A percentile compares a stretch with the other conserved stretches of the same genome.
phyloP scores from a whole-genome alignment of 2,113 vertebrate genomes.

The Chaetops frenatus region DNA sequence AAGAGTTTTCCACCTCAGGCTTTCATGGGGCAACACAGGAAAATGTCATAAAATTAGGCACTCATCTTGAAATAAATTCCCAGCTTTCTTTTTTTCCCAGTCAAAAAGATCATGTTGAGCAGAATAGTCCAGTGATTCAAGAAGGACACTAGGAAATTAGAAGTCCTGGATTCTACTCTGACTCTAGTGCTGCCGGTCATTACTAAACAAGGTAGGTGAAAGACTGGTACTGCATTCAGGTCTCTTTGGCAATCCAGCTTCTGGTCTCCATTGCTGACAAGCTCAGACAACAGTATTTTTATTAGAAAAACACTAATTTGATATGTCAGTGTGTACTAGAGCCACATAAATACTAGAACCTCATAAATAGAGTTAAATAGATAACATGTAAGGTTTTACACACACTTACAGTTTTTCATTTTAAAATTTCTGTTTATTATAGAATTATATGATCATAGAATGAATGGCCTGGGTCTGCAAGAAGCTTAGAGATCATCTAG shows the following conservation, averaged over 20 bases:
- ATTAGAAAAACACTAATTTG: not conserved
- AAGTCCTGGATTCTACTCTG: not conserved
- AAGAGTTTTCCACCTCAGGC: not conserved
- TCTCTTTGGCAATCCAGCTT: not conserved
- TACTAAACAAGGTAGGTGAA: not conserved
- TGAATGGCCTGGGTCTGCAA: not conserved
- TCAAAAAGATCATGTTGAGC: not conserved
- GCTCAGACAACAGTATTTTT: not conserved
- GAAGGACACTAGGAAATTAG: not conserved
- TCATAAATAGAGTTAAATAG: not conserved
- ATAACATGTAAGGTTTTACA: not conserved
- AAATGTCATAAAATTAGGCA: not conserved
- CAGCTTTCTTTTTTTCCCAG: not conserved
- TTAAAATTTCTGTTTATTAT: not conserved
- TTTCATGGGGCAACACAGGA: not conserved
- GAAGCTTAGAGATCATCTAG: not conserved
- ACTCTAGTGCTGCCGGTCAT: not conserved
- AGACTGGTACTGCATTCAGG: not conserved
- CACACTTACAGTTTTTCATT: not conserved
- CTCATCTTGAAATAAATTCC: not conserved
- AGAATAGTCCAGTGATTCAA: not conserved
- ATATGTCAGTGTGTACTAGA: not conserved
- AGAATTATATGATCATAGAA: not conserved
- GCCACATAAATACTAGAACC: not conserved
- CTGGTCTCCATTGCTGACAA: not conserved